A percentile compares a stretch with the other conserved stretches of the same genome.
phyloP scores from a whole-genome alignment of 1,140 invertebrate genomes.

The Drosophila repletoides region DNA sequence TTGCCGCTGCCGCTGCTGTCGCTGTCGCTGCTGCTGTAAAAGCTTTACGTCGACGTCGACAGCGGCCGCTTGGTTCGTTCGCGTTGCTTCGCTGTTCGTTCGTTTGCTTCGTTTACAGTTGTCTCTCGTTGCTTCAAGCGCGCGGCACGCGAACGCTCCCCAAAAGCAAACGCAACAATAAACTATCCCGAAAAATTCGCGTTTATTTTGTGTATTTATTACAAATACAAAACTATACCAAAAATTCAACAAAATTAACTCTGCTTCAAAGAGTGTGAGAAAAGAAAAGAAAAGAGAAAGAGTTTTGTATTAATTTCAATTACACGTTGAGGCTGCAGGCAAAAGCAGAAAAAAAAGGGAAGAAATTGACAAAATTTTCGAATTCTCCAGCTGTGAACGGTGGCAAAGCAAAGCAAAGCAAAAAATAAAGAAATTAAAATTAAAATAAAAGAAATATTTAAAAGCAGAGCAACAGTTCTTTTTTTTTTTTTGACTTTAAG shows the following conservation, averaged over 20 bases:
- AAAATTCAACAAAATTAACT: slow-evolving; percentile 28
- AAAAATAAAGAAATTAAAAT: slow-evolving; percentile 13
- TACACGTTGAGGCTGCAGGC: slow-evolving; percentile 43
- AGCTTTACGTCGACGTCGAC: slow-evolving; percentile 53
- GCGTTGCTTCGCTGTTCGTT: slow-evolving; percentile 64
- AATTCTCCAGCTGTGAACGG: slow-evolving; percentile 41
- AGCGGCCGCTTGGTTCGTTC: slow-evolving; percentile 56
- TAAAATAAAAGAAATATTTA: slow-evolving; percentile 7
- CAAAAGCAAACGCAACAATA: slow-evolving; percentile 30
- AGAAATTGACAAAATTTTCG: no score
- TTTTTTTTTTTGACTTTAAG: slow-evolving; percentile 62
- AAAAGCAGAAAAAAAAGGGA: no score
- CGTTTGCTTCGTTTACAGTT: slow-evolving; percentile 63
- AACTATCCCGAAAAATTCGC: slow-evolving; percentile 29
- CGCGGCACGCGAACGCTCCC: slow-evolving; percentile 69
- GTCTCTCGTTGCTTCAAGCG: slow-evolving; percentile 74
- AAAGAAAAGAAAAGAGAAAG: no score
- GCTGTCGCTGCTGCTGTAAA: slow-evolving; percentile 49
- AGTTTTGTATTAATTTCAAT: slow-evolving; percentile 79
- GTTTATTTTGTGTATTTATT: slow-evolving; percentile 55
- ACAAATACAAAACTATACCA: not conserved
- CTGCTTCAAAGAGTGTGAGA: no score
- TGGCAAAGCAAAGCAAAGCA: slow-evolving; percentile 47
- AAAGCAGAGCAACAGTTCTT: slow-evolving; percentile 66
- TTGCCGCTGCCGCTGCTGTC: not conserved